Evolutionary conservation across 37 sponge, comb jelly and placozoan genomes (phyloP).

Genomic region (Oopsacas minuta): DNA sequence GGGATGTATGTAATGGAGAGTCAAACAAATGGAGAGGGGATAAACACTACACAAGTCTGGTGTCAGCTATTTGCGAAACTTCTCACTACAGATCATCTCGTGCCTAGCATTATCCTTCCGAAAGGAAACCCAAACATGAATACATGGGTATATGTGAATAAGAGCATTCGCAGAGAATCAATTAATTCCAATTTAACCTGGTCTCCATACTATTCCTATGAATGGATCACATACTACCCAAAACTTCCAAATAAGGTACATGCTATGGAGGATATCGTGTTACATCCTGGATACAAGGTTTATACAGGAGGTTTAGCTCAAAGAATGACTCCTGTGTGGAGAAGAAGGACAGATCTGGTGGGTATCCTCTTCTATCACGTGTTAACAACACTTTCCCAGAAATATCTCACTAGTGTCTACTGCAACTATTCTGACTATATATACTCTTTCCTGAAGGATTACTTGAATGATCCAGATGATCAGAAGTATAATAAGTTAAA

Average conservation of each 20-base stretch:
- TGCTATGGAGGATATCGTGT: not conserved
- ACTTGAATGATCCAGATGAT: not conserved
- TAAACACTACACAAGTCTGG: not conserved
- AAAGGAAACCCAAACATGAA: not conserved
- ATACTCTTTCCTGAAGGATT: not conserved
- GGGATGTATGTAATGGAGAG: slow-evolving; percentile 13
- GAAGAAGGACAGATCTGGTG: not conserved
- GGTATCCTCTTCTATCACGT: not conserved
- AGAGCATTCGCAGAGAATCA: not conserved
- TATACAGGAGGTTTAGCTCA: not conserved
- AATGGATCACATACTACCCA: slow-evolving; percentile 7
- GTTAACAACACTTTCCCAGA: not conserved
- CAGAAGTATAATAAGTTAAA: not conserved
- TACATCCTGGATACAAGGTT: not conserved
- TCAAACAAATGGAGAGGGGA: not conserved
- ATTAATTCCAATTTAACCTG: not conserved
- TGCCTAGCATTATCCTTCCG: not conserved
- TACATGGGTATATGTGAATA: not conserved
- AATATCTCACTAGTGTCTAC: not conserved
- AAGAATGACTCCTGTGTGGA: not conserved
- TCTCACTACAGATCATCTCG: not conserved
- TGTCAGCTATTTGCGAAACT: not conserved
- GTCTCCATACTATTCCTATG: not conserved
- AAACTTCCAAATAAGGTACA: not conserved
- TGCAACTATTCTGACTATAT: not conserved